Conservation (phyloP, 2,888 invertebrate species). For the Tachina lurida region DNA sequence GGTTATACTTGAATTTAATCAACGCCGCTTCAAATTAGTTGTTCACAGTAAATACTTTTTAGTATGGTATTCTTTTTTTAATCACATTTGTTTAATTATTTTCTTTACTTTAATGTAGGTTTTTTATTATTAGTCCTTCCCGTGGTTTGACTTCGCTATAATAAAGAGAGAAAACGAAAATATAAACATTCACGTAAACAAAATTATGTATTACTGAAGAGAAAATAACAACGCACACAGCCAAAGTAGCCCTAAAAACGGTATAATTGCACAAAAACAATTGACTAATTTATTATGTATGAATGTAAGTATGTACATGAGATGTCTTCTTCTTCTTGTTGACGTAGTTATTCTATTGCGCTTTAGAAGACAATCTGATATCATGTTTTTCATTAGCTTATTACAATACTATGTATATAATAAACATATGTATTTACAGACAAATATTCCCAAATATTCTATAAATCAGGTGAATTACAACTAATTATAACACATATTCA, state of each 20-base stretch:
- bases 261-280: constrained; percentile 50
- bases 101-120: not conserved
- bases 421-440: constrained; percentile 12
- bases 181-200: constrained; percentile 37
- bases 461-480: constrained; percentile 27
- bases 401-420: not conserved
- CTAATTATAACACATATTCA: not conserved
- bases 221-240: constrained; percentile 53
- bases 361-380: constrained; percentile 50
- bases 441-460: constrained; percentile 40
- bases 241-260: constrained; percentile 26
- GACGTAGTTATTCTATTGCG: constrained; percentile 53
- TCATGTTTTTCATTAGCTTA: constrained; percentile 31
- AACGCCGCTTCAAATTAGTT: constrained; percentile 2
- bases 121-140: constrained; percentile 26
- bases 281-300: constrained; percentile 40
- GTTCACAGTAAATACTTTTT: constrained; percentile 22
- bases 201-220: constrained; percentile 7
- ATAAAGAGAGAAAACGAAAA: constrained; percentile 30
- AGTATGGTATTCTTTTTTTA: not conserved
- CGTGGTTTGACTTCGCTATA: constrained; percentile 18
- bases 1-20: not conserved
- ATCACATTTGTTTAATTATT: constrained; percentile 13
- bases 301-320: constrained; percentile 5
- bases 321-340: constrained; percentile 45